These are phyloP conservation scores for Latrodectus hesperus DNA, from an alignment of 2,888 invertebrate genomes.

Conservation along the genomic window DNA sequence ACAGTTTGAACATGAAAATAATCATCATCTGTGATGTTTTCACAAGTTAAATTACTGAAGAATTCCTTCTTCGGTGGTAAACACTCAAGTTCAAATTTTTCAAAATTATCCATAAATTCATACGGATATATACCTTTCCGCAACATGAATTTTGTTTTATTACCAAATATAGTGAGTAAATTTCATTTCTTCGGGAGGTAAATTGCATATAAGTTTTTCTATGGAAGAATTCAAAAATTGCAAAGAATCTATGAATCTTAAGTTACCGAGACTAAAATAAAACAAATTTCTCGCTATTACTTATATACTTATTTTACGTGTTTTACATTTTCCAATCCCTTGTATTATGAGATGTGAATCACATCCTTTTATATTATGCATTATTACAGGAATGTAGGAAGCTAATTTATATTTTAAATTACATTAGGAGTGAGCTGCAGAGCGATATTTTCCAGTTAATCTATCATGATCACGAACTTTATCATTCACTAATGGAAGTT, in stretches of 20 bases:
- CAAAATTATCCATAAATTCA: neutral
- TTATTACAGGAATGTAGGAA: neutral
- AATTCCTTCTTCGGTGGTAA: neutral
- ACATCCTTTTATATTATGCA: constrained; percentile 19
- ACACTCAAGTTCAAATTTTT: neutral
- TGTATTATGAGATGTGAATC: constrained; percentile 9
- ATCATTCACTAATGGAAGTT: neutral
- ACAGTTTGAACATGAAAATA: neutral
- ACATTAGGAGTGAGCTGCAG: neutral
- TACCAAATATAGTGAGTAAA: neutral
- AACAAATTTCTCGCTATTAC: neutral
- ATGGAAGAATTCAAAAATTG: constrained; percentile 4
- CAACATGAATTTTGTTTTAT: neutral
- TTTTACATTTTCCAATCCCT: neutral
- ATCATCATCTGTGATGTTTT: neutral
- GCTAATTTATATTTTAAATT: neutral
- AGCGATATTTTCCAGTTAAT: neutral
- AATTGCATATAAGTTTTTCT: neutral
- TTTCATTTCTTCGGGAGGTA: neutral
- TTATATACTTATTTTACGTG: neutral
- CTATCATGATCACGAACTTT: constrained; percentile 17
- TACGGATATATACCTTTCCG: constrained; percentile 15
- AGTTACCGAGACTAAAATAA: neutral
- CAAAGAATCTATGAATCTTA: no score
- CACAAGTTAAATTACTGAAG: neutral